Base-by-base conservation (phyloP, 2,113 vertebrate genomes). In the Clarias macrocephalus region DNA sequence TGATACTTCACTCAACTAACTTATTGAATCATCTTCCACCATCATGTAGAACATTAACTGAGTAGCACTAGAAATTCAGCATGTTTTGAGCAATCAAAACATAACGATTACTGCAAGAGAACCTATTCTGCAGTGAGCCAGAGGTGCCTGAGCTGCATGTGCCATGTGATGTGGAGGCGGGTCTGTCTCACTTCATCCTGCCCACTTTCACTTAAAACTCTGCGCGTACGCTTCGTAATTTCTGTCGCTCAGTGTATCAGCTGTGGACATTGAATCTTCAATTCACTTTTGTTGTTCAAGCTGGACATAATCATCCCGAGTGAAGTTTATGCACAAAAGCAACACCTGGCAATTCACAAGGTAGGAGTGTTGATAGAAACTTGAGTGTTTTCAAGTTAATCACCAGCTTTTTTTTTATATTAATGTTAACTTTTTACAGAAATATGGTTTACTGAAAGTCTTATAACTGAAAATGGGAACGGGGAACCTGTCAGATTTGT, bases 181-280 rank as follows among this genome's bases (percentile, higher is more conserved):
- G 82, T n/a, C 87, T 75, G 21, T 54, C 60, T 62, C 66, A 23
- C 60, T 6, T 18, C 37, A 52, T 86, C 84, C 88, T 62, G 37
- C 87, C 81, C 87, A 84, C 75, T 59, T 88, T 57, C 82, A 82
- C 87, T 90, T 88, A 90, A 90, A 85, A 90, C 82, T 19, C 42
- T 10, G 48, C 37, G 81, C 73, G 56, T 42, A 88, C 56, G 80
- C 75, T 52, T n/a, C 80, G 57, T 30, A 77, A 21, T 48, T 70
- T 88, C 86, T 82, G 57, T 86, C 60, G 59, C 30, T 5, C 57
- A 54, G 11, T 5, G 33, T n/a, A 33, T 1, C 57, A 86, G 72
- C 37, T 89, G 62, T 80, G 73, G 48, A 83, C 77, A 80, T 42
- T 19, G 37, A 65, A 57, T 68, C 63, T 72, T 33, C 54, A 80